A percentile compares a stretch with the other conserved stretches of the same genome.
Conservation (phyloP, 2,113 vertebrate genomes). For the Semnornis frantzii region DNA sequence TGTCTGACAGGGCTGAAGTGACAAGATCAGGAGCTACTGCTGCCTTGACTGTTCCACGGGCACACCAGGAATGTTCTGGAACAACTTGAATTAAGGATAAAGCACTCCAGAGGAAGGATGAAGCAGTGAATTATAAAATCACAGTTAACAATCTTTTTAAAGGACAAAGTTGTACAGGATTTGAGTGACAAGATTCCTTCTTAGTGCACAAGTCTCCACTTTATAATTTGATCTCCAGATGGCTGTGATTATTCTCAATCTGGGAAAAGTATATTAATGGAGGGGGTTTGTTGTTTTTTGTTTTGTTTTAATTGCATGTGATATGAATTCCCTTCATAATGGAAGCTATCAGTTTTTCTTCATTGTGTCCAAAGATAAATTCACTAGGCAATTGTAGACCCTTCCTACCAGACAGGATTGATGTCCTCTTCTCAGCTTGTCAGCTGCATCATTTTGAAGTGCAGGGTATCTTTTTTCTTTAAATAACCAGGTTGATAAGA, state of each 20-base stretch:
- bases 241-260: slow-evolving; percentile 41
- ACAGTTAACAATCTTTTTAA: background rate
- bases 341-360: background rate
- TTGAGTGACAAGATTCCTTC: slow-evolving; percentile 51
- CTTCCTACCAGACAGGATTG: background rate
- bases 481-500: background rate
- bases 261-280: slow-evolving; percentile 49
- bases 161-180: background rate
- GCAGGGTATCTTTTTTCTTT: background rate
- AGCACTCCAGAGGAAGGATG: background rate
- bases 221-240: slow-evolving; percentile 52
- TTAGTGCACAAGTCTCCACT: slow-evolving; percentile 21
- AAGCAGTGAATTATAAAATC: background rate
- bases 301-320: background rate
- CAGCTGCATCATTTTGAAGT: background rate
- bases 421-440: background rate
- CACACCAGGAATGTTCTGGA: background rate
- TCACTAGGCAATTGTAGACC: background rate
- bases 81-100: slow-evolving; percentile 18
- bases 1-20: background rate
- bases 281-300: background rate
- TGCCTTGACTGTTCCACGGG: background rate
- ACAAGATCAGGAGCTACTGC: background rate
- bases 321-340: slow-evolving; percentile 7
- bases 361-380: background rate